Conservation (phyloP, 2,797 vertebrate species). For the Ficedula albicollis region DNA sequence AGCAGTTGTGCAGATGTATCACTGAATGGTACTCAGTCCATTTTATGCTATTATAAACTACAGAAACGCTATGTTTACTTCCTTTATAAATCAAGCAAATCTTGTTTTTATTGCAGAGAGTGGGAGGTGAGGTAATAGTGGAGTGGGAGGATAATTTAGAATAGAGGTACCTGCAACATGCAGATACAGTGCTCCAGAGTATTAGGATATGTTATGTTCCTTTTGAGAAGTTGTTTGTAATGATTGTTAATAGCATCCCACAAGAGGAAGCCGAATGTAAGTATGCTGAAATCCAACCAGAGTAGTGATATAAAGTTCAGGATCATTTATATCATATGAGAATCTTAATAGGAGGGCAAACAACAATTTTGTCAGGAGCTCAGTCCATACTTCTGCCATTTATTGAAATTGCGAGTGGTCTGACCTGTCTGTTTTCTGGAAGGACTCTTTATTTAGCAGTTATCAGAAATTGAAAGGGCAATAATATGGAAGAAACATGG, state of each 20-base stretch:
- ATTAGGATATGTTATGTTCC: slow-evolving; percentile 38
- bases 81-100: slow-evolving; percentile 67
- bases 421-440: slow-evolving; percentile 26
- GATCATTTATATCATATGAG: slow-evolving; percentile 38
- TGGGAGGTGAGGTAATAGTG: slow-evolving; percentile 53
- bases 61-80: slow-evolving; percentile 56
- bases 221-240: slow-evolving; percentile 49
- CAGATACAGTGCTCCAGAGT: slow-evolving; percentile 37
- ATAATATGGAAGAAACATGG: not conserved
- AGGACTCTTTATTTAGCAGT: not conserved
- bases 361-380: slow-evolving; percentile 26
- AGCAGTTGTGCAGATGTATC: slow-evolving; percentile 17
- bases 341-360: slow-evolving; percentile 40
- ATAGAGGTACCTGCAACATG: slow-evolving; percentile 41
- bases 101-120: slow-evolving; percentile 57
- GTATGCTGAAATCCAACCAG: slow-evolving; percentile 3
- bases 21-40: not conserved
- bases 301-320: slow-evolving; percentile 11
- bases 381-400: not conserved
- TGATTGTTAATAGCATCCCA: slow-evolving; percentile 49
- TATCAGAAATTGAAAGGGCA: slow-evolving; percentile 3
- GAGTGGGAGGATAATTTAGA: slow-evolving; percentile 64
- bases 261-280: slow-evolving; percentile 25
- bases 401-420: not conserved
- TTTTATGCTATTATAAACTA: slow-evolving; percentile 59